Conservation (phyloP, 2,888 invertebrate species). For the Vesta saturnalis region DNA sequence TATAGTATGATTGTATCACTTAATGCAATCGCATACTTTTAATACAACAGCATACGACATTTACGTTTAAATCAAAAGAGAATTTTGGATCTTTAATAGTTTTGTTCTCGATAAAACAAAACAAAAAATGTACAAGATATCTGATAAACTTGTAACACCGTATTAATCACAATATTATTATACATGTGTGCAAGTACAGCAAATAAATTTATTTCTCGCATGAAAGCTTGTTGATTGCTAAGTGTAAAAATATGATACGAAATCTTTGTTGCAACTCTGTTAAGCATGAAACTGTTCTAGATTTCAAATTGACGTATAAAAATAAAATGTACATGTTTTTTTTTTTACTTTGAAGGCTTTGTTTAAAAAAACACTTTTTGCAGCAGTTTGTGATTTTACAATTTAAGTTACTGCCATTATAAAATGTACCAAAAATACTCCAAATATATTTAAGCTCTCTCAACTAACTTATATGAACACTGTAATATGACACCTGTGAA, state of each 20-base stretch:
- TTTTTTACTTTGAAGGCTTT: too few species aligned
- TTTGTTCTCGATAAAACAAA: neutral
- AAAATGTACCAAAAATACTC: too few species aligned
- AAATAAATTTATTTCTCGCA: neutral
- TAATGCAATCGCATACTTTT: constrained; percentile 30
- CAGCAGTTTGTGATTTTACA: too few species aligned
- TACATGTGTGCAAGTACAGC: neutral
- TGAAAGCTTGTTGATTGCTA: neutral
- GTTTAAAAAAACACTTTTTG: too few species aligned
- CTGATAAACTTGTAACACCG: neutral
- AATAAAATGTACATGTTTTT: too few species aligned
- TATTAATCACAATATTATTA: neutral
- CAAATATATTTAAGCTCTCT: too few species aligned
- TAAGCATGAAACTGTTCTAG: neutral
- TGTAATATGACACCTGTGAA: too few species aligned
- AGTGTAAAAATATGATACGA: neutral
- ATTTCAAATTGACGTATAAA: neutral
- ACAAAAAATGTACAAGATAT: neutral
- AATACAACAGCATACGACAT: constrained; percentile 29
- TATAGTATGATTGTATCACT: constrained; percentile 35
- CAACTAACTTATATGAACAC: too few species aligned
- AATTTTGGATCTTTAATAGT: neutral
- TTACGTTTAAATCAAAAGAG: constrained; percentile 12
- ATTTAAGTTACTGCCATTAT: too few species aligned
- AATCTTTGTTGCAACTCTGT: neutral